Base-by-base conservation (phyloP, 1,140 invertebrate genomes). In the Danaus plexippus region DNA sequence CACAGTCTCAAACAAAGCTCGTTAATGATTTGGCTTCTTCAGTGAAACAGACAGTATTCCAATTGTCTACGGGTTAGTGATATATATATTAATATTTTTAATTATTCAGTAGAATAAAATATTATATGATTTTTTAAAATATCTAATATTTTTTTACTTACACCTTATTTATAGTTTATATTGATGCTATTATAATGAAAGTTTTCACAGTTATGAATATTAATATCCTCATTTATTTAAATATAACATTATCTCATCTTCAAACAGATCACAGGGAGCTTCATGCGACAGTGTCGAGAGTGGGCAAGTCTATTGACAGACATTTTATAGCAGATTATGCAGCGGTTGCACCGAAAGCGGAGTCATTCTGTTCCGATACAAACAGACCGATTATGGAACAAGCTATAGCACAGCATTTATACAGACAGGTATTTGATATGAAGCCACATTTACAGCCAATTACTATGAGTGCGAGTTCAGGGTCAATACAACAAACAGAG, bases 381-480 rank as follows among this genome's bases (percentile, higher is more conserved):
- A 96, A 96, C 73, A 89, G 92, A 42, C 90, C 93, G 62, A 88
- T 97, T 11, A 87, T 99, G 45, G 98, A 98, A 87, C 93, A 97
- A 88, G 95, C 97, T n/a, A 96, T 99, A 44, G 96, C 96, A 71
- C 96, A 98, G 77, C 97, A 99, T 90, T 96, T 98, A 77, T 95
- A 97, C 78, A 90, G 97, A 59, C 95, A 98, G 87, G 97, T 84
- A 64, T 12, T 51, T 18, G n/a, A 49, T 40, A 8, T 12, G 2
- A 41, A 42, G 9, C 11, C 32, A 32, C 7, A 32, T 32, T 32
- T 4, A 32, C 22, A n/a, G 2, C 4, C 22, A 3, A 32, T 32
- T 32, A 32, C 22, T 32, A 32, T 6, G n/a, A n/a, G n/a, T n/a
- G n/a, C n/a, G n/a, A n/a, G n/a, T n/a, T n/a, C n/a, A n/a, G n/a